Conservation (phyloP, 2,797 vertebrate genomes). For the Chanos chanos region DNA sequence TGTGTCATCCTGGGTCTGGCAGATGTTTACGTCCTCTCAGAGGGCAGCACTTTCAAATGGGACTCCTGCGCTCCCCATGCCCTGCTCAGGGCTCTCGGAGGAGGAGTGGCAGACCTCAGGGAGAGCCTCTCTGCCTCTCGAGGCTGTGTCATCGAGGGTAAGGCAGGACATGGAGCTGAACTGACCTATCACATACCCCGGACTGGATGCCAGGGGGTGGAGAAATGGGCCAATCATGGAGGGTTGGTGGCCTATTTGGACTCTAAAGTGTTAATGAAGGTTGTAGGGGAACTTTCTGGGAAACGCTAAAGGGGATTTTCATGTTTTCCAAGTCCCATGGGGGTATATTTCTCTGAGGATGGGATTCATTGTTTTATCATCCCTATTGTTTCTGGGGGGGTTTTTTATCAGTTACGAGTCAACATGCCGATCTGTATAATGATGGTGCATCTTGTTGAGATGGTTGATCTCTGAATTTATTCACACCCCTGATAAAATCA, state of each 20-base stretch:
- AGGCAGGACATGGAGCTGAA: slow-evolving; percentile 54
- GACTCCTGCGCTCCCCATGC: slow-evolving; percentile 85
- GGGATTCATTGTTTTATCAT: too few relatives aligned
- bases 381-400: too few relatives aligned
- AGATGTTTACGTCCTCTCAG: slow-evolving; percentile 81
- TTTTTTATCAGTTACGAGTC: too few relatives aligned
- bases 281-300: slow-evolving; percentile 57
- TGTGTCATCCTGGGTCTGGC: slow-evolving; percentile 82
- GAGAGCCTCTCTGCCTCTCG: slow-evolving; percentile 58
- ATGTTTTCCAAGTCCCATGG: neutral
- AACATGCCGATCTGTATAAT: too few relatives aligned
- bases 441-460: too few relatives aligned
- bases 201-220: slow-evolving; percentile 65
- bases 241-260: slow-evolving; percentile 82
- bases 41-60: slow-evolving; percentile 88
- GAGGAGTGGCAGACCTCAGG: slow-evolving; percentile 75
- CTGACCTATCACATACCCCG: slow-evolving; percentile 75
- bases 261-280: slow-evolving; percentile 49
- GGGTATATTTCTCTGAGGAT: neutral
- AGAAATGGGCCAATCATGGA: slow-evolving; percentile 80
- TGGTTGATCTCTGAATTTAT: too few relatives aligned
- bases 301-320: slow-evolving; percentile 49
- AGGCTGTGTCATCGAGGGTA: slow-evolving; percentile 30
- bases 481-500: too few relatives aligned
- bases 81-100: slow-evolving; percentile 80